These are phyloP conservation scores for Drosophila formosana DNA, from an alignment of 2,888 invertebrate genomes.

Conservation along the genomic window DNA sequence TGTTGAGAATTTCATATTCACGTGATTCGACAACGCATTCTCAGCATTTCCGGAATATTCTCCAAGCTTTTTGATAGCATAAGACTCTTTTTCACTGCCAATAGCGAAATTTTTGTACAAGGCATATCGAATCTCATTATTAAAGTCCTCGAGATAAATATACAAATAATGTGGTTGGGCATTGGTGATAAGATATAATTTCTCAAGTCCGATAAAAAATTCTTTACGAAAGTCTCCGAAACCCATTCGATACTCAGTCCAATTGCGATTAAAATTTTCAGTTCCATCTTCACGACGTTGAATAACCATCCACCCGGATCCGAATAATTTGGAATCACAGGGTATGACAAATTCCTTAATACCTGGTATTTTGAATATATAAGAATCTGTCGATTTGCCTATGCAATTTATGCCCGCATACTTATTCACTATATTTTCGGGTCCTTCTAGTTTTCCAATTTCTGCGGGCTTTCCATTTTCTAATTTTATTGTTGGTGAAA, in stretches of 20 bases:
- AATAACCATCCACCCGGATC: conserved; percentile 89
- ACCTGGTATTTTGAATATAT: conserved; percentile 4
- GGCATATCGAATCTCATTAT: conserved; percentile 87
- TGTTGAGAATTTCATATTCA: conserved; percentile 89
- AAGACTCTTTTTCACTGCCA: conserved; percentile 88
- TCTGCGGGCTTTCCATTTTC: not conserved
- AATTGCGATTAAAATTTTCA: conserved; percentile 88
- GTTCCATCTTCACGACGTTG: conserved; percentile 88
- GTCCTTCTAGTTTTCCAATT: not conserved
- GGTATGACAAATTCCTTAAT: conserved; percentile 86
- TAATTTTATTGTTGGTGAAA: not conserved
- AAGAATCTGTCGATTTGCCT: not conserved
- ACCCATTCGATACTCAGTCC: conserved; percentile 88
- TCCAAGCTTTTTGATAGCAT: conserved; percentile 88
- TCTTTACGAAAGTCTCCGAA: conserved; percentile 90
- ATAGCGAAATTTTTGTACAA: conserved; percentile 88
- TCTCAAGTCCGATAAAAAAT: conserved; percentile 90
- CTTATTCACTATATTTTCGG: not conserved
- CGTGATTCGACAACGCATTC: conserved; percentile 88
- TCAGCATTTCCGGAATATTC: conserved; percentile 88
- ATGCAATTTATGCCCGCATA: conserved; percentile 3
- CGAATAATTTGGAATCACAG: conserved; percentile 74
- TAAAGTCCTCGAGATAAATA: conserved; percentile 88
- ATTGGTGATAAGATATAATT: conserved; percentile 86
- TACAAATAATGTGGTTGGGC: conserved; percentile 86